A percentile compares a stretch with the other conserved stretches of the same genome.
Evolutionary conservation across 2,797 vertebrate genomes (phyloP).

Genomic region (Pseudochaenichthys georgianus): DNA sequence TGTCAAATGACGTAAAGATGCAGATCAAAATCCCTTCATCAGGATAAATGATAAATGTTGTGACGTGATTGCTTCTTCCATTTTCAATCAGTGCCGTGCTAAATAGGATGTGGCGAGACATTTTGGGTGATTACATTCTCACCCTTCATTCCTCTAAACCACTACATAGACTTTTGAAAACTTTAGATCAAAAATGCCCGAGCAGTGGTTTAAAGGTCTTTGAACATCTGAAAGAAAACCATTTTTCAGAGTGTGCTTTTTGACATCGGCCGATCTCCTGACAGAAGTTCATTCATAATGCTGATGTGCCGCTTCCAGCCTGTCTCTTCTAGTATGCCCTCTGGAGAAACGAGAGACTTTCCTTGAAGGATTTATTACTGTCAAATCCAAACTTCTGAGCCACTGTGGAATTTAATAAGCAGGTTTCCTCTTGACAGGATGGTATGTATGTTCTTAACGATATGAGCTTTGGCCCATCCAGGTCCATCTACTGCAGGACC

Average conservation of each 20-base stretch:
- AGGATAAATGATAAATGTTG: not conserved
- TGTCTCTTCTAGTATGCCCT: conserved; percentile 5
- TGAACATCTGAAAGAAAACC: conserved; percentile 6
- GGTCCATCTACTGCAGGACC: conserved; percentile 95
- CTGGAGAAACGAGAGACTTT: not conserved
- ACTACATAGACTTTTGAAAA: not conserved
- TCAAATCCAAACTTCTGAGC: not conserved
- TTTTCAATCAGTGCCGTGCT: conserved; percentile 29
- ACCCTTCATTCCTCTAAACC: not conserved
- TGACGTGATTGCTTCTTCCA: conserved; percentile 2
- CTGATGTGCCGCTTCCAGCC: not conserved
- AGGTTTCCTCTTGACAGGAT: not conserved
- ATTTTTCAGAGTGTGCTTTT: not conserved
- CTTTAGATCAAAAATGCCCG: conserved; percentile 3
- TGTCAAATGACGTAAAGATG: not conserved
- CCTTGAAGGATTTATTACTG: too few species aligned
- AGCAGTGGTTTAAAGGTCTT: not conserved
- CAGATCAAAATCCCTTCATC: not conserved
- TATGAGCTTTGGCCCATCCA: conserved; percentile 56
- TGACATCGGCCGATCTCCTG: not conserved
- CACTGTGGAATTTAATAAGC: conserved; percentile 24
- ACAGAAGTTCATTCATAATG: not conserved
- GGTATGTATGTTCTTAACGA: not conserved
- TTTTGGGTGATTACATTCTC: conserved; percentile 13
- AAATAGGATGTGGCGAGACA: not conserved